These are phyloP conservation scores for Anthophora plumipes DNA, from an alignment of 2,888 invertebrate species.

Conservation along the genomic window DNA sequence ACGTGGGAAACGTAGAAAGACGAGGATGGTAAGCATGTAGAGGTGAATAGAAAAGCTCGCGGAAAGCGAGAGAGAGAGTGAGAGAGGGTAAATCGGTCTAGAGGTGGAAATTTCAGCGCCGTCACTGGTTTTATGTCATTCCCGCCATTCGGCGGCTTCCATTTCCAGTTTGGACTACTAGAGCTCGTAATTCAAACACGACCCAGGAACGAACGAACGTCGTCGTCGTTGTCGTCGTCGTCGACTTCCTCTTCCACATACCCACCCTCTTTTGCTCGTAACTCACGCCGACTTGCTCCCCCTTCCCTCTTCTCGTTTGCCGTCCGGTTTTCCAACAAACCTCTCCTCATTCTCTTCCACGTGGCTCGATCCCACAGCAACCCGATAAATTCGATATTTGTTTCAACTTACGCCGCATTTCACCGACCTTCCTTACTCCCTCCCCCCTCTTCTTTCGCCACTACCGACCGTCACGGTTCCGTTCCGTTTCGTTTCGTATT, in stretches of 20 bases:
- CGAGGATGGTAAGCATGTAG: background rate
- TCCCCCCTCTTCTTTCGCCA: background rate
- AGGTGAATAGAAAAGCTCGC: background rate
- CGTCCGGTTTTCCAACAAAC: conserved; percentile 63
- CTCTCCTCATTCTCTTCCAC: conserved; percentile 18
- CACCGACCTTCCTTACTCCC: conserved; percentile 57
- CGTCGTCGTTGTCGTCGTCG: conserved; percentile 63
- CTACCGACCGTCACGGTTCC: background rate
- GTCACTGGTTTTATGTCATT: conserved; percentile 76
- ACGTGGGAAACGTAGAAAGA: conserved; percentile 24
- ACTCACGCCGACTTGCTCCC: conserved; percentile 69
- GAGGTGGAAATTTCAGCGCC: conserved; percentile 66
- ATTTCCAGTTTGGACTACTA: conserved; percentile 75
- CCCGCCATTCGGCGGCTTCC: conserved; percentile 78
- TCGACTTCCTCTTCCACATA: conserved; percentile 70
- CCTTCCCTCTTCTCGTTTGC: conserved; percentile 46
- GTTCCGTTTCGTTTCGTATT: conserved; percentile 3
- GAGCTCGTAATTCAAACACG: conserved; percentile 74
- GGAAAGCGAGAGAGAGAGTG: background rate
- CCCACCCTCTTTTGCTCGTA: conserved; percentile 62
- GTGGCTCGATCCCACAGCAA: conserved; percentile 45
- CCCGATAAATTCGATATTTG: conserved; percentile 84
- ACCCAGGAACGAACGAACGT: conserved; percentile 67
- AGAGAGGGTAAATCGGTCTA: background rate
- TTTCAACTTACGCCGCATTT: conserved; percentile 83